phyloP scores from a whole-genome alignment of 2,888 invertebrate genomes.

The Anoncus sp. region DNA sequence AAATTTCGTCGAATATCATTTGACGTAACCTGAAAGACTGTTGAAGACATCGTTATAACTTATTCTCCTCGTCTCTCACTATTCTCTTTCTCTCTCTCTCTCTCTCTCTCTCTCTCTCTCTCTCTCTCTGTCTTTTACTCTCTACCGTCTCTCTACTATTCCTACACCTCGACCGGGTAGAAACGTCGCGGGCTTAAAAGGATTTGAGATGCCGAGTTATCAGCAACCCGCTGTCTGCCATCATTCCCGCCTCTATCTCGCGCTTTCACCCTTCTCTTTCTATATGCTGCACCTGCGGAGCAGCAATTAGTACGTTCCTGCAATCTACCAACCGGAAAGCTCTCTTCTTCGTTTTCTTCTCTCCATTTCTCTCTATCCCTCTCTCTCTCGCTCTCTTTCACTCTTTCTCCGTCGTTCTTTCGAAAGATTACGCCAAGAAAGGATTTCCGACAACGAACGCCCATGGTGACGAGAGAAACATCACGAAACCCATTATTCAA shows the following conservation, averaged over 20 bases:
- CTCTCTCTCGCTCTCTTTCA: conserved; percentile 8
- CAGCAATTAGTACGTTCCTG: conserved; percentile 61
- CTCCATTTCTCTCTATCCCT: conserved; percentile 14
- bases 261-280: conserved; percentile 20
- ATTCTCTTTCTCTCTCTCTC: conserved; percentile 12
- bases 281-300: conserved; percentile 51
- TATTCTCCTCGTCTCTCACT: conserved; percentile 18
- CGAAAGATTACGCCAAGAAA: conserved; percentile 49
- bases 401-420: conserved; percentile 8
- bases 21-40: conserved; percentile 54
- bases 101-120: conserved; percentile 2
- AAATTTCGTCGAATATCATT: conserved; percentile 61
- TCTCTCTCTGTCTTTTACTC: background rate
- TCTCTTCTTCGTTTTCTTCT: conserved; percentile 22
- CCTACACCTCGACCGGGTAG: conserved; percentile 47
- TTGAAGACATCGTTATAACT: conserved; percentile 63
- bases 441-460: conserved; percentile 43
- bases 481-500: conserved; percentile 50
- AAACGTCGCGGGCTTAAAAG: conserved; percentile 57
- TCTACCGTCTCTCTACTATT: conserved; percentile 7
- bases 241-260: conserved; percentile 4
- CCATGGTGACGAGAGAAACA: conserved; percentile 29
- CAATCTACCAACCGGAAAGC: conserved; percentile 59
- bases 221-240: conserved; percentile 40
- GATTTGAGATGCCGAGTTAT: conserved; percentile 61